These are phyloP conservation scores for Anagrus nilaparvatae DNA, from an alignment of 1,140 invertebrate species.

Conservation along the genomic window DNA sequence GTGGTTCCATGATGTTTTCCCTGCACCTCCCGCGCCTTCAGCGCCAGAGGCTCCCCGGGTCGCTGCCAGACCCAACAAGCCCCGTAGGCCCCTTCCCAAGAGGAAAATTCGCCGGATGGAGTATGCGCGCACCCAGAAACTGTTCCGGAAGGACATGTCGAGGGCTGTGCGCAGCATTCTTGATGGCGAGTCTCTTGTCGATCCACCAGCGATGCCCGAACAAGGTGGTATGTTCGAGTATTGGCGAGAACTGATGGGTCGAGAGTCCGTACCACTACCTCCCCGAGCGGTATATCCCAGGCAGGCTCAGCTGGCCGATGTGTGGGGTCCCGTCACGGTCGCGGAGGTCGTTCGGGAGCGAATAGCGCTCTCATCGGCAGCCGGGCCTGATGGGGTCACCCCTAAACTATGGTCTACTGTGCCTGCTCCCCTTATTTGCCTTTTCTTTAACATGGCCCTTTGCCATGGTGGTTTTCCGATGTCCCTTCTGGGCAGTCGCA, in stretches of 20 bases:
- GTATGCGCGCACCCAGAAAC: not conserved
- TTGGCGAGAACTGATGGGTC: no score
- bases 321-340: not conserved
- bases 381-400: slow-evolving; percentile 12
- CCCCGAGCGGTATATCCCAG: no score
- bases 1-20: no score
- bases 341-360: not conserved
- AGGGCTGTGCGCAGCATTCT: not conserved
- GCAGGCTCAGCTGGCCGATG: slow-evolving; percentile 5
- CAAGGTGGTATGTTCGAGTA: no score
- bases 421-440: not conserved
- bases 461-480: no score
- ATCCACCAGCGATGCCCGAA: no score
- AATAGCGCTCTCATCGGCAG: slow-evolving; percentile 4
- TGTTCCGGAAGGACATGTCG: no score
- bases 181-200: no score
- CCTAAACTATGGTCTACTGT: slow-evolving; percentile 6
- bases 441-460: slow-evolving; percentile 6
- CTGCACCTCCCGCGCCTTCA: no score
- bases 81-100: not conserved
- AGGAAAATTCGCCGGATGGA: not conserved
- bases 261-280: not conserved
- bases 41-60: no score
- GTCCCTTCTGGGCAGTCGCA: no score
- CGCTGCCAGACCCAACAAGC: no score